These are phyloP conservation scores for Bombus waltoni DNA, from an alignment of 1,140 invertebrate genomes.

Conservation along the genomic window DNA sequence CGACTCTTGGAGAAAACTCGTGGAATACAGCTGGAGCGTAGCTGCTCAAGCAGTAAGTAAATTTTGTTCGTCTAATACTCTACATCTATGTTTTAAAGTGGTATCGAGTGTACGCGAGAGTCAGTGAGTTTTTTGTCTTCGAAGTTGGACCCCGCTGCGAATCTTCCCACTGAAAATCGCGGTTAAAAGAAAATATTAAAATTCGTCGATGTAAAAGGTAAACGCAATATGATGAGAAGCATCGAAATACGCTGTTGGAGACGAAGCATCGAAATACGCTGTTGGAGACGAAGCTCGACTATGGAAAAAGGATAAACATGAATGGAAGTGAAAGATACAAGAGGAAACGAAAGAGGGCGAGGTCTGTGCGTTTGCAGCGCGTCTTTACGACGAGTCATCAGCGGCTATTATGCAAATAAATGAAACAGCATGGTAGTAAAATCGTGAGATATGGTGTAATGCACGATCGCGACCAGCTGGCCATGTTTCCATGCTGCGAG, in stretches of 20 bases:
- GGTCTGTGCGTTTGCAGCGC: neutral
- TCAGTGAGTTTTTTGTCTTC: too few species aligned
- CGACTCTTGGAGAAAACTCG: neutral
- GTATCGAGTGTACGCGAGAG: too few species aligned
- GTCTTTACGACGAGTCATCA: slow-evolving; percentile 42
- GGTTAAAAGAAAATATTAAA: too few species aligned
- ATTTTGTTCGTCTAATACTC: neutral
- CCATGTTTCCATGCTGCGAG: neutral
- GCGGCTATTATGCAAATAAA: slow-evolving; percentile 46
- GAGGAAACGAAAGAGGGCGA: slow-evolving; percentile 2
- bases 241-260: neutral
- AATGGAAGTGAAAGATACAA: neutral
- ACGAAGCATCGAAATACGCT: neutral
- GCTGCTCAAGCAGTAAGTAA: neutral
- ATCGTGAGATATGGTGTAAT: slow-evolving; percentile 29
- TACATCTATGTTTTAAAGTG: too few species aligned
- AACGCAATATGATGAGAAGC: too few species aligned
- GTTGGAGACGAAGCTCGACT: neutral
- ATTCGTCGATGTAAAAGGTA: too few species aligned
- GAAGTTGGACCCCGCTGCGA: too few species aligned
- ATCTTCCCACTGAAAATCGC: too few species aligned
- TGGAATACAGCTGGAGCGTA: too few species aligned
- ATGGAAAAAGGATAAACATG: neutral
- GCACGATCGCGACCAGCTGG: slow-evolving; percentile 5
- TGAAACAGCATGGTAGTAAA: slow-evolving; percentile 10